Evolutionary conservation across 2,888 invertebrate species (phyloP), one percentile per base, ranked within the genome.

Genomic region (Drosophila percnosoma): DNA sequence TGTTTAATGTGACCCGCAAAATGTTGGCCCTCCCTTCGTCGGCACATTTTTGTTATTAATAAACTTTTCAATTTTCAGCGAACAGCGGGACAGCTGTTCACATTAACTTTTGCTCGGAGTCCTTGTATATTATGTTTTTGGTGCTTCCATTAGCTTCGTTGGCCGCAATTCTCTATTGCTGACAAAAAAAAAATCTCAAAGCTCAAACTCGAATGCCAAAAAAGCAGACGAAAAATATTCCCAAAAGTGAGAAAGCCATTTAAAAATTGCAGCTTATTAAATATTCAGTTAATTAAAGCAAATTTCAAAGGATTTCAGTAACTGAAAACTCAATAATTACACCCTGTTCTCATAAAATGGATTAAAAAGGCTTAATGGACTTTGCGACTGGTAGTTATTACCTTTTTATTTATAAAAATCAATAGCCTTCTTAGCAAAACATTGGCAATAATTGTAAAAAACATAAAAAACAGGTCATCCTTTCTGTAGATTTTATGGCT

Each of bases 1-100:
- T 82, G 74, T 82, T 78, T 63, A 88, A 82, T 73, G 70, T 40
- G 60, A 51, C 53, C 58, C 31, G 55, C 72, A 71, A 42, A 42
- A 36, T 36, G 40, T 18, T 38, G 40, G 52, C 66, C n/a, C 38
- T 15, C 38, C n/a, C 48, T 34, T 51, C 49, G 31, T 52, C 57
- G 45, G 33, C 54, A 55, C 55, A 42, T 68, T 70, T 75, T 81
- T 75, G 86, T 82, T 86, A 88, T 85, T 85, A 89, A 90, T 85
- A 86, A 86, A 86, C 90, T 86, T 86, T 86, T 90, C 71, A 85
- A 80, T 76, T 83, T 80, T 78, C 59, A 69, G 68, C 76, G 70
- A 85, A 82, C 78, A 74, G 73, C 78, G 60, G 75, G 75, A 71
- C 80, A 82, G 75, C 86, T 88, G 78, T 63, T 85, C 75, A 63